Percentiles rank a stretch among this genome's conserved stretches.
These are phyloP conservation scores for Dryobates pubescens DNA, from an alignment of 2,797 vertebrate species.

Conservation along the genomic window DNA sequence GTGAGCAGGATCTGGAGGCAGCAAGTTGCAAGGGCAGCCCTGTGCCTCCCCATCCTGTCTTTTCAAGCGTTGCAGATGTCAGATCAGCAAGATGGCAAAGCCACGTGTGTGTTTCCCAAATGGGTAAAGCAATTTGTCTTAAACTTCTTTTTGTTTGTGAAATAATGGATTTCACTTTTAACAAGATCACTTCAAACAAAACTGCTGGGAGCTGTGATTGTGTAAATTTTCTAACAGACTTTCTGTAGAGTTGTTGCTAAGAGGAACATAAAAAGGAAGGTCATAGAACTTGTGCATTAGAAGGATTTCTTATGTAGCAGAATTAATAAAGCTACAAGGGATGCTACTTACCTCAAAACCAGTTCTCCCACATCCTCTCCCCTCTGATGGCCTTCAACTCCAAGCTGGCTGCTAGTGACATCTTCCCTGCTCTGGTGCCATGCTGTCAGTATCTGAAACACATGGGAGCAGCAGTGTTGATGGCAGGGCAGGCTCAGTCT, in stretches of 20 bases:
- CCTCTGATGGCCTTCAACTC: neutral
- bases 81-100: neutral
- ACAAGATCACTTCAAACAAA: neutral
- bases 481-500: neutral
- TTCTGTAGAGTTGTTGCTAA: neutral
- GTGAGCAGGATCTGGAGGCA: neutral
- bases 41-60: neutral
- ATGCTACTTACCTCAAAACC: neutral
- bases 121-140: neutral
- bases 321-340: neutral
- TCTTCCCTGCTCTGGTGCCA: neutral
- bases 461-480: neutral
- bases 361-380: neutral
- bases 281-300: neutral
- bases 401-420: neutral
- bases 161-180: neutral
- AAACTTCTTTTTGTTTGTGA: neutral
- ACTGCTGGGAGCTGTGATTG: neutral
- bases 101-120: neutral
- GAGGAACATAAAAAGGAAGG: neutral
- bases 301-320: neutral
- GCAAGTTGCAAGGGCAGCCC: neutral
- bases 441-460: neutral
- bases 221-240: neutral
- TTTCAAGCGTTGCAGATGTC: neutral